These are phyloP conservation scores for Paratrypauchen microcephalus DNA, from an alignment of 2,797 vertebrate species.

Conservation along the genomic window DNA sequence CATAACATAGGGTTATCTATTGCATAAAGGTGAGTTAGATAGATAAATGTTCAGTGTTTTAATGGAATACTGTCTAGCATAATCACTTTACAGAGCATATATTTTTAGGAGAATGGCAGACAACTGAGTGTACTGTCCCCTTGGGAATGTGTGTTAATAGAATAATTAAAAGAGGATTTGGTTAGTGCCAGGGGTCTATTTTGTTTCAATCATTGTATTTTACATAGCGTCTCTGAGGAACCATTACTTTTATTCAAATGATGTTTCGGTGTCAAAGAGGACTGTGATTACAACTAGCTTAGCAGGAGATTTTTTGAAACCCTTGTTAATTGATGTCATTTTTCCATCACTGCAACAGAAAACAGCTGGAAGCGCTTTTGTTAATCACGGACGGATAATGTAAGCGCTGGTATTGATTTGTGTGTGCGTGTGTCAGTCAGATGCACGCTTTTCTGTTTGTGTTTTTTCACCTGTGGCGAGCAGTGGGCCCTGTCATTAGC, in stretches of 20 bases:
- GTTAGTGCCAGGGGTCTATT: constrained; percentile 2
- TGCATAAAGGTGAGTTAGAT: no score
- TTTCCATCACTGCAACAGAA: constrained; percentile 5
- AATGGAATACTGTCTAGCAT: no score
- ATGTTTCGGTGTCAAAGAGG: background rate
- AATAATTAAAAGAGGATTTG: constrained; percentile 5
- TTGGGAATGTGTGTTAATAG: constrained; percentile 1
- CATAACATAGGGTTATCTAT: no score
- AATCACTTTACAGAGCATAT: background rate
- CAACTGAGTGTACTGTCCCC: background rate
- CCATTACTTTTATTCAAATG: background rate
- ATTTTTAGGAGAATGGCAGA: background rate
- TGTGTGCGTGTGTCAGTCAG: constrained; percentile 49
- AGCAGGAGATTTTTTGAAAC: constrained; percentile 1
- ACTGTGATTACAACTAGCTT: background rate
- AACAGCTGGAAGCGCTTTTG: constrained; percentile 16
- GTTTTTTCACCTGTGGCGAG: constrained; percentile 34
- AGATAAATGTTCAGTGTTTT: no score
- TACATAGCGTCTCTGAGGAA: background rate
- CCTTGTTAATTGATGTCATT: constrained; percentile 1
- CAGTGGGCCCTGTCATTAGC: constrained; percentile 61
- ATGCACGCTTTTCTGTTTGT: constrained; percentile 49
- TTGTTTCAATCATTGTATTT: constrained; percentile 12
- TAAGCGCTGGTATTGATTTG: constrained; percentile 11
- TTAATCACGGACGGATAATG: background rate